These are phyloP conservation scores for Lamellibrachia luymesi DNA, from an alignment of 1,140 invertebrate species.

Conservation along the genomic window DNA sequence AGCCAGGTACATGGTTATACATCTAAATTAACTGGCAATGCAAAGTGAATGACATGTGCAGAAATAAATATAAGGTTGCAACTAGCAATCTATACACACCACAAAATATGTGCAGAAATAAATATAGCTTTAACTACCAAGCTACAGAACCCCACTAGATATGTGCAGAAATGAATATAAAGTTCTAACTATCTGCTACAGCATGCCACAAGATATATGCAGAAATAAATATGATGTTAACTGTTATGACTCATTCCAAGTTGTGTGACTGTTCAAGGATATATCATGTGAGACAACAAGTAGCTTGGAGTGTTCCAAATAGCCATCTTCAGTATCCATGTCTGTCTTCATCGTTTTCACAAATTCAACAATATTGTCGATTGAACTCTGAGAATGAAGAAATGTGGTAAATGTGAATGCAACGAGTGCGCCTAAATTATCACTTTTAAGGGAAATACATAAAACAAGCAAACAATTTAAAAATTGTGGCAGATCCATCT, in stretches of 20 bases:
- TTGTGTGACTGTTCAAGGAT: slow-evolving; percentile 34
- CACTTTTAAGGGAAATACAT: neutral
- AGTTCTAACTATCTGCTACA: too few relatives aligned
- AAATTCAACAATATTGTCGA: slow-evolving; percentile 41
- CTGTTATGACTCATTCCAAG: neutral
- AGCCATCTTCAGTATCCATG: slow-evolving; percentile 30
- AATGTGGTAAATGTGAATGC: neutral
- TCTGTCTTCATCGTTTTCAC: slow-evolving; percentile 34
- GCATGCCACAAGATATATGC: too few relatives aligned
- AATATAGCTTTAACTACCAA: too few relatives aligned
- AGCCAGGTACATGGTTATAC: too few relatives aligned
- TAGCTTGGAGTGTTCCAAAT: slow-evolving; percentile 42
- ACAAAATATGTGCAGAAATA: too few relatives aligned
- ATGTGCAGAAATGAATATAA: too few relatives aligned
- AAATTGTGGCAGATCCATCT: neutral
- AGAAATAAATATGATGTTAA: neutral
- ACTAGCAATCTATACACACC: too few relatives aligned
- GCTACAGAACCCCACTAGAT: too few relatives aligned
- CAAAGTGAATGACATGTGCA: too few relatives aligned
- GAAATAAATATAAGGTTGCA: too few relatives aligned
- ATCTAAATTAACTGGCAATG: too few relatives aligned
- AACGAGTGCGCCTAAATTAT: neutral
- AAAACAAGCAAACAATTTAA: neutral
- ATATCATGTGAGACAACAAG: slow-evolving; percentile 50
- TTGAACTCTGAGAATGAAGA: slow-evolving; percentile 39